These are phyloP conservation scores for Meandrina meandrites DNA, from an alignment of 92 coral and sea anemone genomes.

Conservation along the genomic window DNA sequence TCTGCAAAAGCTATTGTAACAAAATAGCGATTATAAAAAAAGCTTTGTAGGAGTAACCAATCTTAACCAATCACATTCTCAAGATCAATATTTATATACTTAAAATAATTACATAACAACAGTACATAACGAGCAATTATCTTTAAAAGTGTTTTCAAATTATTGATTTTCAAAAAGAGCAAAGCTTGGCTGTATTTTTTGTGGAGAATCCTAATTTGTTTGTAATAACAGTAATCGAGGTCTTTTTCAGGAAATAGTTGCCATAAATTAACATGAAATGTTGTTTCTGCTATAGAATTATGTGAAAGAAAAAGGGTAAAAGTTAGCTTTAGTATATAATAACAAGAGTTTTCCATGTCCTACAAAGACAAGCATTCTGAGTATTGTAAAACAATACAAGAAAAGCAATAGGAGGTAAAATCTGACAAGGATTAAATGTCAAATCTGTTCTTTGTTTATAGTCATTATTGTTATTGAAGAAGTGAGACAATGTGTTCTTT, in stretches of 20 bases:
- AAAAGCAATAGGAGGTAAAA: not conserved
- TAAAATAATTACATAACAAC: not conserved
- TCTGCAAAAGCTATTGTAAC: not conserved
- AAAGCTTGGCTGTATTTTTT: not conserved
- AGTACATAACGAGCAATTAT: not conserved
- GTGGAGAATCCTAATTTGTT: not conserved
- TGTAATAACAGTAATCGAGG: not conserved
- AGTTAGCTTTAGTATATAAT: no score
- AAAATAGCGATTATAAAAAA: no score
- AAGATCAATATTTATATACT: not conserved
- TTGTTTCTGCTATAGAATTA: not conserved
- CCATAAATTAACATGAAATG: not conserved
- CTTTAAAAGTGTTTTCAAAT: not conserved
- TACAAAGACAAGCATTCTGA: not conserved
- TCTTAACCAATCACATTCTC: not conserved
- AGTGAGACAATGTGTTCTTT: conserved; percentile 1
- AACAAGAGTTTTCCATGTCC: not conserved
- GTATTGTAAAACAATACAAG: not conserved
- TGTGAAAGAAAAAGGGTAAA: not conserved
- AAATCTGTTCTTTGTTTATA: not conserved
- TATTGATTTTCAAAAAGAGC: not conserved
- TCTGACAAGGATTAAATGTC: not conserved
- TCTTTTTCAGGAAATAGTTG: not conserved
- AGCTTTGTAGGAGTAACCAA: not conserved
- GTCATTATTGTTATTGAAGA: not conserved